phyloP scores from a whole-genome alignment of 2,888 invertebrate genomes.

The Biston stratarius region DNA sequence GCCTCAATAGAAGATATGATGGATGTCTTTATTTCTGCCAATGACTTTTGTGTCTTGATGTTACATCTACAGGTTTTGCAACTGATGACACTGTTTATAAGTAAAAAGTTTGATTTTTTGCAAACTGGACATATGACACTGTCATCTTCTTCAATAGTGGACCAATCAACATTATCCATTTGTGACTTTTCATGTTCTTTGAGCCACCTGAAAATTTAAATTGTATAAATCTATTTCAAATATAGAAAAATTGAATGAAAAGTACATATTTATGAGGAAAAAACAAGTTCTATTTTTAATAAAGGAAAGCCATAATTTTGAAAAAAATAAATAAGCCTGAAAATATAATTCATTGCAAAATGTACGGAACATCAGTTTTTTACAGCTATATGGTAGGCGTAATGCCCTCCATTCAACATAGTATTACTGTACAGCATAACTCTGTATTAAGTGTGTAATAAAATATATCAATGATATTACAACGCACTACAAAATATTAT shows the following conservation, averaged over 20 bases:
- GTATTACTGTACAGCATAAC: no score
- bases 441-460: no score
- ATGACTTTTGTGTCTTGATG: slow-evolving; percentile 60
- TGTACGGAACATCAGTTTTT: no score
- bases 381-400: no score
- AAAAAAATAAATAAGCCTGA: no score
- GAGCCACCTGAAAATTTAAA: slow-evolving; percentile 63
- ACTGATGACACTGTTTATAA: slow-evolving; percentile 49
- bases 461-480: no score
- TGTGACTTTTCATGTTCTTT: slow-evolving; percentile 78
- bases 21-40: slow-evolving; percentile 62
- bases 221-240: not conserved
- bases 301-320: no score
- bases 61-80: slow-evolving; percentile 71
- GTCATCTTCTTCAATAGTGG: slow-evolving; percentile 66
- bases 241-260: not conserved
- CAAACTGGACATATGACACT: slow-evolving; percentile 85
- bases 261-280: no score
- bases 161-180: slow-evolving; percentile 72
- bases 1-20: slow-evolving; percentile 63
- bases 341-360: no score
- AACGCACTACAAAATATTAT: no score
- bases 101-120: slow-evolving; percentile 69
- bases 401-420: no score
- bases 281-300: not conserved